phyloP scores from a whole-genome alignment of 2,797 vertebrate genomes.

The Poliocrania exsul region DNA sequence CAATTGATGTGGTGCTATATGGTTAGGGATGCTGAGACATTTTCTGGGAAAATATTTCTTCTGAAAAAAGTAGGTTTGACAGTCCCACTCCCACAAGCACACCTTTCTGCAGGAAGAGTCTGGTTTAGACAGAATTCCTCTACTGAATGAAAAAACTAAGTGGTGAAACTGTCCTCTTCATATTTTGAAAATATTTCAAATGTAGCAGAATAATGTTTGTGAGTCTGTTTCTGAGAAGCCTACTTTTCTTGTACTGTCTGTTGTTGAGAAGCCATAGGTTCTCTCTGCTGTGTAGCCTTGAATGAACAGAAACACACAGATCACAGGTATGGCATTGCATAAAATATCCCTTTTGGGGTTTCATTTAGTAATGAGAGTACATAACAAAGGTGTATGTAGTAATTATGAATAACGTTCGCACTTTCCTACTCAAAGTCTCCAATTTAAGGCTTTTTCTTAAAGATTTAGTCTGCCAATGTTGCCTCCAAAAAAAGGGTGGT shows the following conservation, averaged over 20 bases:
- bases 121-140: background rate
- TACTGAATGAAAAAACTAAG: background rate
- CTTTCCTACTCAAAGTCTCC: background rate
- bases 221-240: background rate
- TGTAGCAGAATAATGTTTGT: background rate
- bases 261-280: background rate
- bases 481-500: background rate
- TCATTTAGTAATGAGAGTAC: background rate
- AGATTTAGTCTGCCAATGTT: background rate
- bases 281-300: background rate
- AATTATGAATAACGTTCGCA: background rate
- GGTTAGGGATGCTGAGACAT: background rate
- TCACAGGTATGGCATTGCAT: background rate
- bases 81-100: accelerated
- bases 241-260: background rate
- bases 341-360: background rate
- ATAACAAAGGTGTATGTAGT: background rate
- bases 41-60: background rate
- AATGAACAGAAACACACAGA: background rate
- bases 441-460: background rate
- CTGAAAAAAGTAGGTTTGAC: background rate
- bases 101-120: background rate
- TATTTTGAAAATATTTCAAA: background rate
- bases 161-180: background rate
- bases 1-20: background rate